Evolutionary conservation across 2,113 vertebrate species (phyloP).

Genomic region (Motacilla tschutschensis): DNA sequence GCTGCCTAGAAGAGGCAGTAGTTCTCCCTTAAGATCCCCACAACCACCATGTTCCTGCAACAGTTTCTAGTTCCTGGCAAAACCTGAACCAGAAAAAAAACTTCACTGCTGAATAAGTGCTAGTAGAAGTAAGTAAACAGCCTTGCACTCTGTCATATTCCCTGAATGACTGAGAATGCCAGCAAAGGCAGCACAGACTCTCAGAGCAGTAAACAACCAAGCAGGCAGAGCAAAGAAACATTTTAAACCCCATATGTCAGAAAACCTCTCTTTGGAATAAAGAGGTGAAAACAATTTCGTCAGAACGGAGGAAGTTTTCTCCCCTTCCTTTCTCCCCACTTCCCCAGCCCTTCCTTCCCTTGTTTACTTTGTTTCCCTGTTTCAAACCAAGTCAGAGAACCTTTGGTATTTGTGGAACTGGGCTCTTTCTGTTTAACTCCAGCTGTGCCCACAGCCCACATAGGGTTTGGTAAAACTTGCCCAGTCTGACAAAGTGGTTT

Average conservation of each 20-base stretch:
- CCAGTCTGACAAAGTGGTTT: constrained; percentile 48
- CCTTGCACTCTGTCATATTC: not conserved
- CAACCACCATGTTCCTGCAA: not conserved
- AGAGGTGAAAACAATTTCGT: not conserved
- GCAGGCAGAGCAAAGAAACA: constrained; percentile 34
- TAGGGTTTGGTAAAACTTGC: constrained; percentile 30
- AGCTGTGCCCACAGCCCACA: constrained; percentile 30
- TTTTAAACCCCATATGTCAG: not conserved
- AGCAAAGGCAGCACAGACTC: constrained; percentile 33
- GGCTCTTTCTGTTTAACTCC: constrained; percentile 45
- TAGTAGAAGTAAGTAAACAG: constrained; percentile 35
- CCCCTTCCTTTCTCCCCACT: constrained; percentile 1
- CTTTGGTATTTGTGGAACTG: constrained; percentile 41
- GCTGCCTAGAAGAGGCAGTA: not conserved
- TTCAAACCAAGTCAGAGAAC: constrained; percentile 21
- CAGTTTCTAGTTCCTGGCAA: not conserved
- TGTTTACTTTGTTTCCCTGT: constrained; percentile 39
- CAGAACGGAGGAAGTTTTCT: constrained; percentile 17
- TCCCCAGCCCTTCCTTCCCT: constrained; percentile 4
- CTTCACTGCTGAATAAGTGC: constrained; percentile 2
- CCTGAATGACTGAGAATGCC: constrained; percentile 5
- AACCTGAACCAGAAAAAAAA: not conserved
- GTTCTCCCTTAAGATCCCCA: not conserved
- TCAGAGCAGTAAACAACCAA: constrained; percentile 29
- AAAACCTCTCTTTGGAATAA: constrained; percentile 8